phyloP scores from a whole-genome alignment of 2,113 vertebrate genomes.

The Lepus americanus region DNA sequence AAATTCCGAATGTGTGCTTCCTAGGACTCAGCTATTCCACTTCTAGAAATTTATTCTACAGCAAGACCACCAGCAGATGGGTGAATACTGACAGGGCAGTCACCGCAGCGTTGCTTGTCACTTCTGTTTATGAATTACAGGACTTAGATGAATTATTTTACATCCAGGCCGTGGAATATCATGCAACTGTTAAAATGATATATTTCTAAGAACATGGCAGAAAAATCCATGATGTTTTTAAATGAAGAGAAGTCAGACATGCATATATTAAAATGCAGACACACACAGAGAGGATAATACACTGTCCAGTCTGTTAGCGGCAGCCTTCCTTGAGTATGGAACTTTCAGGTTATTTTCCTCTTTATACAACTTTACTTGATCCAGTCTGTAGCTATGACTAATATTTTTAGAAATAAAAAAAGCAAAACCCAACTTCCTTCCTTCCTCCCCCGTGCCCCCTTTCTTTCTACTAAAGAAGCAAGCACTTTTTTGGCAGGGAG shows the following conservation, averaged over 20 bases:
- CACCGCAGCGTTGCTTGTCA: not conserved
- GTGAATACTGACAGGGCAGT: not conserved
- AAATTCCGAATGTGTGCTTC: not conserved
- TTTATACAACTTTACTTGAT: constrained; percentile 20
- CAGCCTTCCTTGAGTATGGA: not conserved
- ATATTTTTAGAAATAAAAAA: constrained; percentile 53
- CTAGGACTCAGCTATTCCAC: not conserved
- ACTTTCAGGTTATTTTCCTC: constrained; percentile 39
- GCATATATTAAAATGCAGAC: not conserved
- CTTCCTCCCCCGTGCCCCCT: not conserved
- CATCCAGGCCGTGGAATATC: not conserved
- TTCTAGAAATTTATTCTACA: not conserved
- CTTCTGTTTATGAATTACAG: not conserved
- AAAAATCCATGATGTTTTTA: constrained; percentile 16
- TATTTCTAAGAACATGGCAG: constrained; percentile 9
- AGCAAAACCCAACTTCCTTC: not conserved
- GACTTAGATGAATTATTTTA: not conserved
- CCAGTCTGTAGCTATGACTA: not conserved
- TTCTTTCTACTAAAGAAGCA: not conserved
- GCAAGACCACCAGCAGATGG: not conserved
- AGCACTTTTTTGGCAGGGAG: not conserved
- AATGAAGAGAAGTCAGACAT: not conserved
- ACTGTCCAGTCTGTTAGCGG: not conserved
- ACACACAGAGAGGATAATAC: not conserved
- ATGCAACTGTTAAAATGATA: not conserved